Percentiles rank a stretch among this genome's conserved stretches.
These are phyloP conservation scores for Graphium colonna DNA, from an alignment of 2,888 invertebrate species.

Conservation along the genomic window DNA sequence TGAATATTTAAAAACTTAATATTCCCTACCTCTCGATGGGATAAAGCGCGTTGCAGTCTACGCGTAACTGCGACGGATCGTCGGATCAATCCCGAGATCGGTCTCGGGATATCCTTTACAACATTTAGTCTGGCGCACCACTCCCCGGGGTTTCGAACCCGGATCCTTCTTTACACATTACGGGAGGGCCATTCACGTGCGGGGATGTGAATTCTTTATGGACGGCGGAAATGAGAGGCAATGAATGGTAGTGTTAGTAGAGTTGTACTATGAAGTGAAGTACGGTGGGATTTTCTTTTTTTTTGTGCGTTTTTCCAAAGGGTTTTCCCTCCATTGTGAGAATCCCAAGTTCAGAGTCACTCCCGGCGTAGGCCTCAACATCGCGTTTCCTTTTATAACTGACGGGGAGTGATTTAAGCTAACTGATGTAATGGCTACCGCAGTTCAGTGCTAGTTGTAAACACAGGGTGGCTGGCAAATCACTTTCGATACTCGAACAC, in stretches of 20 bases:
- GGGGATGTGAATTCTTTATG: slow-evolving; percentile 20
- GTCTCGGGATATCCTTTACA: slow-evolving; percentile 13
- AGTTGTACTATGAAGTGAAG: slow-evolving; percentile 14
- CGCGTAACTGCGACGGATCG: slow-evolving; percentile 4
- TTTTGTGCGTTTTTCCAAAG: not conserved
- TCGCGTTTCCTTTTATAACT: too few relatives aligned
- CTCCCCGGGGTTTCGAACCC: slow-evolving; percentile 18
- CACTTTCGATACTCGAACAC: too few relatives aligned
- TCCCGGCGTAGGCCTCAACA: not conserved
- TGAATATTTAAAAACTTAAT: slow-evolving; percentile 19
- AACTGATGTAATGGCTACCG: too few relatives aligned
- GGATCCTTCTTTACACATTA: slow-evolving; percentile 22
- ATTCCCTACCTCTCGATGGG: slow-evolving; percentile 8
- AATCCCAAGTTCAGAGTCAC: slow-evolving; percentile 22
- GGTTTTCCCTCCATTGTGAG: slow-evolving; percentile 2
- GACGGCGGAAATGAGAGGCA: slow-evolving; percentile 15
- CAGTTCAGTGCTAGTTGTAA: too few relatives aligned
- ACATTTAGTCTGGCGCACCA: slow-evolving; percentile 17
- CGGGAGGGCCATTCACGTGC: slow-evolving; percentile 20
- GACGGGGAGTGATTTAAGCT: too few relatives aligned
- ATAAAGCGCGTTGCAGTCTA: slow-evolving; percentile 5
- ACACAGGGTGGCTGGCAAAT: too few relatives aligned
- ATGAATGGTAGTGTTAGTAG: slow-evolving; percentile 15
- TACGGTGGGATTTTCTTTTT: slow-evolving; percentile 9
- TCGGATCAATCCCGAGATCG: not conserved